A percentile compares a stretch with the other conserved stretches of the same genome.
Conservation (phyloP, 2,888 invertebrate genomes). For the Pterostichus madidus region DNA sequence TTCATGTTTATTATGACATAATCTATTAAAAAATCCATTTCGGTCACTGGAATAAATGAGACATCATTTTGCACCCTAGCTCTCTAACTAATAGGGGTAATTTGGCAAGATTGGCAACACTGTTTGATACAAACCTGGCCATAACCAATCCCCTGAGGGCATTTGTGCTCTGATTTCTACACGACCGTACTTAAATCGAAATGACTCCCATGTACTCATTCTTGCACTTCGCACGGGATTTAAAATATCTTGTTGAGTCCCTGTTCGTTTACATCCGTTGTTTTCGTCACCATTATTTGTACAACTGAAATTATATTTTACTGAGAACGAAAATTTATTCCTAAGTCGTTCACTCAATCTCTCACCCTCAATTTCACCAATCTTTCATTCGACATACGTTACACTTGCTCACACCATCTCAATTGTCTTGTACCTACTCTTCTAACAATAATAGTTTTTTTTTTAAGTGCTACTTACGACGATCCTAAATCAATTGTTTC, state of each 20-base stretch:
- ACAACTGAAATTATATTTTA: conserved; percentile 1
- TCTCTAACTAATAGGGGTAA: too few relatives aligned
- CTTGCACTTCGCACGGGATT: conserved; percentile 70
- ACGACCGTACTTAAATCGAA: conserved; percentile 74
- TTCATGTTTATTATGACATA: too few relatives aligned
- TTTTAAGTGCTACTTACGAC: background rate
- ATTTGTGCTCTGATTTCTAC: conserved; percentile 74
- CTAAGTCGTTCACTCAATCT: too few relatives aligned
- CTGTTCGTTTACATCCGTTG: conserved; percentile 28
- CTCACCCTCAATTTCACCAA: too few relatives aligned
- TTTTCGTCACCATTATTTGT: conserved; percentile 20
- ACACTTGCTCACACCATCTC: too few relatives aligned
- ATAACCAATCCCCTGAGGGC: conserved; percentile 73
- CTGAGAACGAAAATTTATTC: background rate
- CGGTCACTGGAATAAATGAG: too few relatives aligned
- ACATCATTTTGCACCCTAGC: too few relatives aligned
- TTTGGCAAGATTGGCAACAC: too few relatives aligned
- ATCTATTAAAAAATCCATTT: too few relatives aligned
- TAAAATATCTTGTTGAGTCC: conserved; percentile 18
- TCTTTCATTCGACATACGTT: too few relatives aligned
- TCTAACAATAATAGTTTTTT: too few relatives aligned
- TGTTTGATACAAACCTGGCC: conserved; percentile 68
- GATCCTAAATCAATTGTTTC: background rate
- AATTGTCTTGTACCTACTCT: too few relatives aligned
- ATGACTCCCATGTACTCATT: conserved; percentile 72